Evolutionary conservation across 2,888 invertebrate species (phyloP), one percentile per base, ranked within the genome.

Genomic region (Piscicola geometra): DNA sequence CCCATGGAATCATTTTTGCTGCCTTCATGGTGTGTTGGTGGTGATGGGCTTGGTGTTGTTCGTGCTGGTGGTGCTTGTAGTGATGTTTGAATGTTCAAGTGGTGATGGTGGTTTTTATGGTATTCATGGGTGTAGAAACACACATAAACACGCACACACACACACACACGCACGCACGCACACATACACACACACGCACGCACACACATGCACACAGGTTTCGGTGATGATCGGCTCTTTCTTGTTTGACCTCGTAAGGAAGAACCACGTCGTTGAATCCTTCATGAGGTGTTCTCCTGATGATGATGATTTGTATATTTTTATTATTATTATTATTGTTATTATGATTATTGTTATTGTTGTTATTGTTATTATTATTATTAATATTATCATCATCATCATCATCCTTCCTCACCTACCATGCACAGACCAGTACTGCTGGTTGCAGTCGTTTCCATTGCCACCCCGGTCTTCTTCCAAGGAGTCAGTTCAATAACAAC

Each of bases 1-100:
- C 87, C 15, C 87, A 87, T 82, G 87, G 87, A 25, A 85, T 85
- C 79, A 86, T 88, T 74, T 88, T 88, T 81, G 86, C 87, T 60
- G 84, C 84, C 1, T 87, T 87, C 79, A 87, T 87, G 87, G 85
- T 85, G n/a, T n/a, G n/a, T n/a, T n/a, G n/a, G n/a, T n/a, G n/a
- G n/a, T n/a, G n/a, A n/a, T n/a, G n/a, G 33, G 18, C 76, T 72
- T n/a, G 12, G 32, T 21, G 5, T 15, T 0, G 15, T 68, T 0
- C 21, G 30, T n/a, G n/a, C n/a, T n/a, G n/a, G n/a, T n/a, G n/a
- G n/a, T n/a, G n/a, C n/a, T n/a, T n/a, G n/a, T 56, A 56, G 25
- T 56, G 15, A 56, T 3, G 5, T 41, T 41, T 41, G 41, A 41
- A 41, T 41, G 41, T 41, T n/a, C n/a, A n/a, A n/a, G n/a, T n/a